phyloP scores from a whole-genome alignment of 1,140 invertebrate species.

The Eurosta solidaginis region DNA sequence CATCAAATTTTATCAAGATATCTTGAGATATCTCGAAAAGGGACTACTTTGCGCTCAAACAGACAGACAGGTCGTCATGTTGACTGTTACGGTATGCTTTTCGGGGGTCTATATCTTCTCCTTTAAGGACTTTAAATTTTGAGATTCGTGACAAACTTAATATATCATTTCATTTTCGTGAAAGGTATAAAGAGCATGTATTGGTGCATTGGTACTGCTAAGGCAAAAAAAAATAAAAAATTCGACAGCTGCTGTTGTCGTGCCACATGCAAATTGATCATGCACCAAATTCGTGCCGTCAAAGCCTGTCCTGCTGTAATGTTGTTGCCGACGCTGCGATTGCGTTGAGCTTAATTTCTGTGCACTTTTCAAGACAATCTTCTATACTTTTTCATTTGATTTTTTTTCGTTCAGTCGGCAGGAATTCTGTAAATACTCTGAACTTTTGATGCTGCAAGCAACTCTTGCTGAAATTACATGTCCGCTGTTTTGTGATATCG shows the following conservation, averaged over 20 bases:
- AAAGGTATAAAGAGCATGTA: too few relatives aligned
- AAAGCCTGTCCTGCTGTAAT: background rate
- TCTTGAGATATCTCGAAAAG: too few relatives aligned
- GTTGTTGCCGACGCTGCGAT: background rate
- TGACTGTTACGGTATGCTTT: too few relatives aligned
- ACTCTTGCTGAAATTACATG: conserved; percentile 14
- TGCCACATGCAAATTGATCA: background rate
- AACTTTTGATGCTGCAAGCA: background rate
- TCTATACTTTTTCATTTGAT: background rate
- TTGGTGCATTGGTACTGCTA: too few relatives aligned
- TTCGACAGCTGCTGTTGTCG: conserved; percentile 3
- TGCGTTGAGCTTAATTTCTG: background rate
- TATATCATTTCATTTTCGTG: too few relatives aligned
- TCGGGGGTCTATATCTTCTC: too few relatives aligned
- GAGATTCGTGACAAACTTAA: too few relatives aligned
- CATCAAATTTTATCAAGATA: too few relatives aligned
- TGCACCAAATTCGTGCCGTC: background rate
- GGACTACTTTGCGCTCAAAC: too few relatives aligned
- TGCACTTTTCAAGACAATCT: background rate
- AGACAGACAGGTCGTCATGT: too few relatives aligned
- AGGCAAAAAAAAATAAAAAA: background rate
- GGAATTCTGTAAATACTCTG: background rate
- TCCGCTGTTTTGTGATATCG: background rate
- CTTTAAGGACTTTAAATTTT: too few relatives aligned
- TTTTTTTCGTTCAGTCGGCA: background rate